A percentile compares a stretch with the other conserved stretches of the same genome.
Evolutionary conservation across 2,113 vertebrate genomes (phyloP).

Genomic region (Oryctolagus cuniculus): DNA sequence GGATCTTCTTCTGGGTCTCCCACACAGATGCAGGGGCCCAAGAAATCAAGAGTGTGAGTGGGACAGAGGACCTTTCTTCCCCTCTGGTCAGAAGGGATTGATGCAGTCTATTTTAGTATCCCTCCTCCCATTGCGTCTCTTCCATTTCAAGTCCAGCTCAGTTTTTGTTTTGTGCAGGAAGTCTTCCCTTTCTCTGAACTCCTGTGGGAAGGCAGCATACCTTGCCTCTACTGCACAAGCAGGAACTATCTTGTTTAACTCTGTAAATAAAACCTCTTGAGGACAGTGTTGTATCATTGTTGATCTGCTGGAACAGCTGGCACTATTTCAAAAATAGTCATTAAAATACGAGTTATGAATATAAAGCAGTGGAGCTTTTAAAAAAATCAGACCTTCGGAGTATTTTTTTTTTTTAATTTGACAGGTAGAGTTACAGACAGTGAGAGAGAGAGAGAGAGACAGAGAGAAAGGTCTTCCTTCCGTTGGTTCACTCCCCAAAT

Average conservation of each 20-base stretch:
- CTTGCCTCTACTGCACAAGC: not conserved
- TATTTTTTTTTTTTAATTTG: too few species aligned
- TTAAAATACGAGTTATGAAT: not conserved
- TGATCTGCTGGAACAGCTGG: not conserved
- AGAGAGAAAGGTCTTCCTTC: too few species aligned
- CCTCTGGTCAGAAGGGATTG: accelerated
- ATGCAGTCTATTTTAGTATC: not conserved
- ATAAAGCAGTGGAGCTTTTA: too few species aligned
- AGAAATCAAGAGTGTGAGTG: not conserved
- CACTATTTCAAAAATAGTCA: not conserved
- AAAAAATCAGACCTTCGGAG: not conserved
- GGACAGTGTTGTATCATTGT: not conserved
- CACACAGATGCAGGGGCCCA: too few species aligned
- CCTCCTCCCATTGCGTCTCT: not conserved
- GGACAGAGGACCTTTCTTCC: not conserved
- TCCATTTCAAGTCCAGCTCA: not conserved
- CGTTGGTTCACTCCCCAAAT: too few species aligned
- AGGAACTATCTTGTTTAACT: not conserved
- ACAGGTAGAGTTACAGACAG: too few species aligned
- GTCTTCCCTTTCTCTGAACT: not conserved
- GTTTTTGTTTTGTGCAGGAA: not conserved
- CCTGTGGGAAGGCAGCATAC: not conserved
- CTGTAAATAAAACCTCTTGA: not conserved
- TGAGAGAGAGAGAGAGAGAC: too few species aligned
- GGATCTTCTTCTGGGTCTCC: too few species aligned